Evolutionary conservation across 2,888 invertebrate genomes (phyloP), one percentile per base, ranked within the genome.

Genomic region (Melangyna quadrimaculata): DNA sequence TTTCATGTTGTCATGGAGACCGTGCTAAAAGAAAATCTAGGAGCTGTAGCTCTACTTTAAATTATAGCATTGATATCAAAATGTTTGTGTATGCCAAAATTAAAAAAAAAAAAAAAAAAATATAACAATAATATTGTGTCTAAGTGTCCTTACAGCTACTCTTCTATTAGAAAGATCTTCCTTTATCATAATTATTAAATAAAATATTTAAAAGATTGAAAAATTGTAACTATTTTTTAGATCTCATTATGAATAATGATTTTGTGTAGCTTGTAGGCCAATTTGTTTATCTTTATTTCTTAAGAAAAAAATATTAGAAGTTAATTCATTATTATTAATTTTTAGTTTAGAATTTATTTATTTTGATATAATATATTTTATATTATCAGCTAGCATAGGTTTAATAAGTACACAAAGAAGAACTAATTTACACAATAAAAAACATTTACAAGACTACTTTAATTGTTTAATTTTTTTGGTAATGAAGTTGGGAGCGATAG

Each of bases 1-100:
- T 94, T 95, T 88, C 94, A 94, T 89, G 94, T 94, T 43, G 94
- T 95, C 78, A 94, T 95, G 94, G 94, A 95, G 90, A 94, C 94
- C 89, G 94, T 95, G 45, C 93, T 95, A 75, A 93, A 94, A 84
- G 94, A 94, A 87, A 95, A 95, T 91, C 92, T 94, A 57, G 93
- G 93, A 57, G 93, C 93, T 84, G 93, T 94, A 48, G 94, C 94
- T 32, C 90, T 94, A 87, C 91, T 94, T 48, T 93, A 91, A 91
- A 32, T 40, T 19, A 12, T 19, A 7, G 6, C 9, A 51, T 29
- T 10, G 9, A n/a, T n/a, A 19, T 24, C 27, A 72, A 27, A 19
- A 24, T 70, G n/a, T 65, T 27, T 24, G 53, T 67, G 55, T 70
- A 83, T 78, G 67, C 84, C 79, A 79, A 84, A 79, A 75, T 79